Evolutionary conservation across 2,797 vertebrate species (phyloP).

Genomic region (Natrix natrix): DNA sequence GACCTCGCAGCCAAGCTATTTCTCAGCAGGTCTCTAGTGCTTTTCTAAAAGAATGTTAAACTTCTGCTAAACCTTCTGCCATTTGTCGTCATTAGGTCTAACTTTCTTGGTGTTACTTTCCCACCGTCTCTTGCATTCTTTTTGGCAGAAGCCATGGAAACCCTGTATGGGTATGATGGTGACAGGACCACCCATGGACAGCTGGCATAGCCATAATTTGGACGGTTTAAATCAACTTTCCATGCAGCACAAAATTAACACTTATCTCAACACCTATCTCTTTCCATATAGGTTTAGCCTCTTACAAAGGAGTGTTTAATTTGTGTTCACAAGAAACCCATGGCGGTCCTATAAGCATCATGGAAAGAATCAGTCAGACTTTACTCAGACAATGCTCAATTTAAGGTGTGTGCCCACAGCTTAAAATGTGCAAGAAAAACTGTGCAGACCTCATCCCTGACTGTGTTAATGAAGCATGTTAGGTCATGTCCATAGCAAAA

Average conservation of each 20-base stretch:
- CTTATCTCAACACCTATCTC: background rate
- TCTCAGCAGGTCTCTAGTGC: background rate
- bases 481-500: background rate
- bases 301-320: background rate
- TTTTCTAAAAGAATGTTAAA: background rate
- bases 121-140: background rate
- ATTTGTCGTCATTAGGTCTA: background rate
- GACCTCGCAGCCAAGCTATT: background rate
- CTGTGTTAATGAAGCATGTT: background rate
- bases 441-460: background rate
- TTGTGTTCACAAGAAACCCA: background rate
- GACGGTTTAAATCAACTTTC: background rate
- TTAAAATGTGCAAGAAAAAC: background rate
- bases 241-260: background rate
- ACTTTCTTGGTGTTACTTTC: background rate
- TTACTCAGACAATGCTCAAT: background rate
- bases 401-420: background rate
- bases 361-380: background rate
- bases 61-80: background rate
- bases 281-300: background rate
- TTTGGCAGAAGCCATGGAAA: background rate
- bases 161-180: background rate
- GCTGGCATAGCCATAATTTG: background rate
- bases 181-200: background rate
- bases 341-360: background rate